Percentiles rank a stretch among this genome's conserved stretches.
Conservation (phyloP, 2,113 vertebrate species). For the Casuarius casuarius region DNA sequence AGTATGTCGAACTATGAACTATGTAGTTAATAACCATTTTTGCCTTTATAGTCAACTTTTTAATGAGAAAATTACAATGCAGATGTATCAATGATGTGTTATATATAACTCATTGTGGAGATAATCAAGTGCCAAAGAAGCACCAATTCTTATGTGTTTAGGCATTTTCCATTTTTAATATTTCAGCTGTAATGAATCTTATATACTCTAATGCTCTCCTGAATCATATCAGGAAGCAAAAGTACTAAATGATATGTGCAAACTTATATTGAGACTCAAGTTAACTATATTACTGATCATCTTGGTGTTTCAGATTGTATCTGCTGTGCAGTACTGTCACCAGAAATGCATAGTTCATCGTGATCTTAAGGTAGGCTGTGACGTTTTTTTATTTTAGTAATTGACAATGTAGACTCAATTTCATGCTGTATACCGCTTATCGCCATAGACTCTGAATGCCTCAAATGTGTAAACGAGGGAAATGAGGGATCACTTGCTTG, state of each 20-base stretch:
- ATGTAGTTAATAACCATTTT: not conserved
- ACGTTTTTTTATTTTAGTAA: not conserved
- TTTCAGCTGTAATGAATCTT: not conserved
- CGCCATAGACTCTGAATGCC: not conserved
- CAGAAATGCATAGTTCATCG: conserved; percentile 97
- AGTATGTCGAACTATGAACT: not conserved
- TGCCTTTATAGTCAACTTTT: not conserved
- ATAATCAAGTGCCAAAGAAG: not conserved
- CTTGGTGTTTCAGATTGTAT: conserved; percentile 91
- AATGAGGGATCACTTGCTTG: not conserved
- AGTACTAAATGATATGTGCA: not conserved
- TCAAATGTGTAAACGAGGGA: not conserved
- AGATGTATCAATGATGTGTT: not conserved
- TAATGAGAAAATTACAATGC: not conserved
- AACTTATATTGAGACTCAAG: not conserved
- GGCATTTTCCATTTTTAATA: not conserved
- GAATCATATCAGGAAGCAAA: not conserved
- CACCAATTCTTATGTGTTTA: not conserved
- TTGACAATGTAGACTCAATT: not conserved
- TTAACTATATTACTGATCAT: conserved; percentile 27
- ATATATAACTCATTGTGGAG: not conserved
- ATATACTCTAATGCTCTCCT: rapidly evolving
- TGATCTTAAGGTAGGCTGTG: conserved; percentile 90
- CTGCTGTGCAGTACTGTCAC: conserved; percentile 98
- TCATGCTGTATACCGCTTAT: not conserved